Conservation (phyloP, 2,888 invertebrate genomes). For the Cetonia aurata region DNA sequence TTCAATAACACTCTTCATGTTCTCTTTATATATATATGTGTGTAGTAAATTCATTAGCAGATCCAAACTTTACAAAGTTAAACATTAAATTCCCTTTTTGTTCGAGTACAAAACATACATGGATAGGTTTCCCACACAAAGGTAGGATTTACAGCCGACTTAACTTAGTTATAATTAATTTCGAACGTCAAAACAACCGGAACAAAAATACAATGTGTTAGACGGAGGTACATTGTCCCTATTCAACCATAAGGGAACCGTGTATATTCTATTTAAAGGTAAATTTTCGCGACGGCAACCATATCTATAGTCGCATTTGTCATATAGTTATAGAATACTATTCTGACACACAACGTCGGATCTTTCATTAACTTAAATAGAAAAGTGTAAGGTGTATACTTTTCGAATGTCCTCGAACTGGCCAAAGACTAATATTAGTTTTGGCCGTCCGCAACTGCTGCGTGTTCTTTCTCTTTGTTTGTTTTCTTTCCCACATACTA, state of each 20-base stretch:
- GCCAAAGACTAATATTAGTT: conserved; percentile 33
- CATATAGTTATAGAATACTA: too few relatives aligned
- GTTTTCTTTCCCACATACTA: background rate
- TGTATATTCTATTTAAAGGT: background rate
- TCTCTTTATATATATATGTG: too few relatives aligned
- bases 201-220: conserved; percentile 23
- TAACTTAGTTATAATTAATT: conserved; percentile 24
- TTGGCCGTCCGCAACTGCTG: conserved; percentile 16
- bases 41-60: background rate
- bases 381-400: conserved; percentile 15
- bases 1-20: too few relatives aligned
- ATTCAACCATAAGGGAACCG: background rate
- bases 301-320: too few relatives aligned
- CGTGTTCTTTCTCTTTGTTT: background rate
- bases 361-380: background rate
- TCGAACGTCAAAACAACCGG: conserved; percentile 11
- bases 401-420: conserved; percentile 14
- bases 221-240: background rate
- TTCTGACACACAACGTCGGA: too few relatives aligned
- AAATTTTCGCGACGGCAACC: too few relatives aligned
- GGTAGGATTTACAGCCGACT: conserved; percentile 9
- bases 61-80: background rate
- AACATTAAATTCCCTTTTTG: background rate
- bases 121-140: background rate
- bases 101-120: background rate